Base-by-base conservation (phyloP, 2,113 vertebrate genomes). In the Hydrolagus affinis region DNA sequence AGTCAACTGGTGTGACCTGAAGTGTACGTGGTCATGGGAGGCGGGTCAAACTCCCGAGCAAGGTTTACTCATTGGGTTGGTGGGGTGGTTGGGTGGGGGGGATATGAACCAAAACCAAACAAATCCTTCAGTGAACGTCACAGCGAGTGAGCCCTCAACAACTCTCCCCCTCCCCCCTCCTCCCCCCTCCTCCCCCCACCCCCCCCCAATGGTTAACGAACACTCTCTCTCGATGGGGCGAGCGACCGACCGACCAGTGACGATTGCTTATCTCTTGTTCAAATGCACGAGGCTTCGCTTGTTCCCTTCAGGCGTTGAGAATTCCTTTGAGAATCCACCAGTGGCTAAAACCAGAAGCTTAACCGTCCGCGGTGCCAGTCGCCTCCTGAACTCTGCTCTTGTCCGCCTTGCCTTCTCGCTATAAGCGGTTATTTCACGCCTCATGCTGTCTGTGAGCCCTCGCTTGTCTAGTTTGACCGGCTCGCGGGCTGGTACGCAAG, bases 271-370 rank as follows among this genome's bases (percentile, higher is more conserved):
- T 73, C 25, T 72, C 70, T 14, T 72, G 23, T 70, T 28, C 70
- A 28, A n/a, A 30, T 23, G 4, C 4, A 14, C 14, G 25, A 30
- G 71, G 11, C 71, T 7, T 15, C 28, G 30, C 71, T 8, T 32
- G 25, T 85, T 28, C 10, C 44, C 74, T 85, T 86, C 21, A 86
- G 21, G 85, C 62, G 30, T 0, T 59, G 85, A 56, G 11, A 86
- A 32, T 83, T 72, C 15, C 86, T 64, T 44, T 12, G 87, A 89
- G 87, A 87, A 86, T 69, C 87, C 74, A 85, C 86, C 85, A 87
- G 87, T 86, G 89, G 87, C 85, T 76, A 85, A 68, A 86, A 71
- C 30, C 85, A 88, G 85, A 85, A 89, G 17, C 8, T 86, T 86
- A 88, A 86, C 86, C n/a, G 80, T 30, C 66, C 78, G 66, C 8